Base-by-base conservation (phyloP, 2,888 invertebrate genomes). In the Patella pellucida region DNA sequence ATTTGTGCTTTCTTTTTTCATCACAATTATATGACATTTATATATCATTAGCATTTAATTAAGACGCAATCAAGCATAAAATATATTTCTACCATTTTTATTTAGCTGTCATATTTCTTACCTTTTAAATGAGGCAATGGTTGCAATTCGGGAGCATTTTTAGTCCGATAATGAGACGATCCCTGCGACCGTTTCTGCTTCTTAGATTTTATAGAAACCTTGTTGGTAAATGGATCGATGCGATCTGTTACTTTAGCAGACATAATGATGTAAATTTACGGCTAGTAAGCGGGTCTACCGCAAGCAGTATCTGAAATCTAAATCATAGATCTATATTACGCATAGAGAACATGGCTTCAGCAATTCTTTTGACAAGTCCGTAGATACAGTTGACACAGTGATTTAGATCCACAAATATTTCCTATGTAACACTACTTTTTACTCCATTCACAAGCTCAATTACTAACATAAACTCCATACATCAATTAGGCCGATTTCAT, bases 151-250 rank as follows among this genome's bases (percentile, higher is more conserved):
- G 98, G 97, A 92, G 98, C 98, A 93, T 97, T 97, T 90, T 97
- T 97, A 92, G 97, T 97, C 92, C 98, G 95, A 93, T 99, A 99
- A 90, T 99, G 95, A 84, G 99, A 99, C 89, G 98, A 98, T 89
- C 99, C 99, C 93, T 99, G 98, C 91, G 98, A 97, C 93, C 97
- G 96, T 94, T 97, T 98, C 91, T 97, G 96, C 93, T 99, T 98
- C 94, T 98, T 97, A 90, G 97, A 96, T 93, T 98, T 98, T 94
- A 98, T 97, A 90, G 98, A 98, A 92, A 97, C 95, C 94, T 98
- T 99, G 79, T 84, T 89, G 72, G 89, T 87, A 93, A 99, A 99
- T 90, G 99, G 99, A 94, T 99, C 99, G 93, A 99, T 98, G 93
- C 98, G 96, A 94, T 99, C 98, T 93, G 98, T 97, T 75, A 85